Evolutionary conservation across 1,140 invertebrate species (phyloP).

Genomic region (Philaenus spumarius): DNA sequence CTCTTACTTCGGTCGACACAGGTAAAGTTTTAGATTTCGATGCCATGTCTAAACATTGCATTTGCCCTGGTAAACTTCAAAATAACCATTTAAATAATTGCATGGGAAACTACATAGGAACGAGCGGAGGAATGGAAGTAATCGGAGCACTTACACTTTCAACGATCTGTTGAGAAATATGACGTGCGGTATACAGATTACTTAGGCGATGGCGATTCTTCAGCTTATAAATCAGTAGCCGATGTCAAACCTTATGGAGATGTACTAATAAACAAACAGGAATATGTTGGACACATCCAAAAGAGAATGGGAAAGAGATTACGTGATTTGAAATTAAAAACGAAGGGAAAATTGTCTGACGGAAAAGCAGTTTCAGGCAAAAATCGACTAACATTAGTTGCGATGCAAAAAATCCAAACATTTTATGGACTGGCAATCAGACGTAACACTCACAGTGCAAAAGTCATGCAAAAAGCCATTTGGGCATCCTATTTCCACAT

Average conservation of each 20-base stretch:
- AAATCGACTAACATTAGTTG: conserved; percentile 27
- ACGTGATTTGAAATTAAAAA: conserved; percentile 14
- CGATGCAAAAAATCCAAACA: conserved; percentile 31
- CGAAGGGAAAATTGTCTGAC: conserved; percentile 16
- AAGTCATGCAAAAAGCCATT: conserved; percentile 34
- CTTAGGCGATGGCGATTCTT: conserved; percentile 5
- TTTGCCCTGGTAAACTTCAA: background rate
- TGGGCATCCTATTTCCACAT: conserved; percentile 34
- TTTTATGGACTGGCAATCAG: no score
- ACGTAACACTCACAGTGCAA: conserved; percentile 29
- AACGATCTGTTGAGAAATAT: background rate
- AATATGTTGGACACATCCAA: no score
- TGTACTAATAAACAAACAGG: background rate
- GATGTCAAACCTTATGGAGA: background rate
- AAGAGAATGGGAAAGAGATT: background rate
- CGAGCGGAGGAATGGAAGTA: conserved; percentile 10
- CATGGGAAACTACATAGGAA: background rate
- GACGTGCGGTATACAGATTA: background rate
- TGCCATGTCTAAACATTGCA: background rate
- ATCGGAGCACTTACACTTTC: background rate
- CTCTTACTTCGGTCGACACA: no score
- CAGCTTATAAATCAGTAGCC: background rate
- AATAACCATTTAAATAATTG: background rate
- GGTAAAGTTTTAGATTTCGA: background rate
- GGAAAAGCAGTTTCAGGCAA: conserved; percentile 24